A percentile compares a stretch with the other conserved stretches of the same genome.
These are phyloP conservation scores for Scophthalmus maximus DNA, from an alignment of 2,113 vertebrate species.

Conservation along the genomic window DNA sequence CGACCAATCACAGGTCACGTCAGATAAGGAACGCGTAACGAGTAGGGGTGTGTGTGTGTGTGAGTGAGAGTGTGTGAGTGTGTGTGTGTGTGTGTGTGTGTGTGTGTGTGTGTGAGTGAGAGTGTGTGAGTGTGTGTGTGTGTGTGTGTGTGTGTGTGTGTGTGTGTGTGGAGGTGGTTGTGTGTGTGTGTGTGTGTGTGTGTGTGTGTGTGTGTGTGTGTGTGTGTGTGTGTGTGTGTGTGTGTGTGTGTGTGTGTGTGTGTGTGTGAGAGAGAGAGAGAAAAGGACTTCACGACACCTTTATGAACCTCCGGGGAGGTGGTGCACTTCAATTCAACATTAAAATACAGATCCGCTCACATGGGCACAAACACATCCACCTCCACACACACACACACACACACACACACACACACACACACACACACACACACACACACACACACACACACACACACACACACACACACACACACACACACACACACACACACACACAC, in stretches of 20 bases:
- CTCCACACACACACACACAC: neutral
- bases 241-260: neutral
- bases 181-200: constrained; percentile 1
- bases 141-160: constrained; percentile 15
- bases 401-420: constrained; percentile 26
- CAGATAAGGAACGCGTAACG: constrained; percentile 52
- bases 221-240: too few relatives aligned
- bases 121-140: neutral
- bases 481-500: too few relatives aligned
- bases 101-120: neutral
- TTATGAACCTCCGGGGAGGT: neutral
- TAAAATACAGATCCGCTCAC: neutral
- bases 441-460: constrained; percentile 24
- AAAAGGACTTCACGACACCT: neutral
- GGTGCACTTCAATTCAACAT: neutral
- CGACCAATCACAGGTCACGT: constrained; percentile 56
- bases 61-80: too few relatives aligned
- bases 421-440: neutral
- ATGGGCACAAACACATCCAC: too few relatives aligned
- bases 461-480: too few relatives aligned
- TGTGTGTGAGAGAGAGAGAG: neutral
- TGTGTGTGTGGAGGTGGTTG: too few relatives aligned
- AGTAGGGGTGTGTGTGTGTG: constrained; percentile 35
- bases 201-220: constrained; percentile 15
- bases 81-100: too few relatives aligned